Percentiles rank a stretch among this genome's conserved stretches.
These are phyloP conservation scores for Macrocentrus cingulum DNA, from an alignment of 1,140 invertebrate species.

Conservation along the genomic window DNA sequence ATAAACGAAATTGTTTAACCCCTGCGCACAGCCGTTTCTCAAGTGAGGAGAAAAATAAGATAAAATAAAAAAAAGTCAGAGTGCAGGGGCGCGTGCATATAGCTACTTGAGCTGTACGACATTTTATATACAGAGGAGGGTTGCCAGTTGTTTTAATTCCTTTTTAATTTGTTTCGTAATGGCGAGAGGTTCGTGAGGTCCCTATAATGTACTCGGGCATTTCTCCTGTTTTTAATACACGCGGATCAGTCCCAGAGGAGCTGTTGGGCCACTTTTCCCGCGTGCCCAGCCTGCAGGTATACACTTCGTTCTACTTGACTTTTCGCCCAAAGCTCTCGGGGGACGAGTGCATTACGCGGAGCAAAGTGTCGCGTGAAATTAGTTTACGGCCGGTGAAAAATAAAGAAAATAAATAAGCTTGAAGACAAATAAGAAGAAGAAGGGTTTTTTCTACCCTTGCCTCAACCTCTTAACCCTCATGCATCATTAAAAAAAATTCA, in stretches of 20 bases:
- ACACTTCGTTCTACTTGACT: background rate
- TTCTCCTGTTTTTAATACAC: slow-evolving; percentile 12
- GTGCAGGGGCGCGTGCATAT: too few species aligned
- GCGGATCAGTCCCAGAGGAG: slow-evolving; percentile 35
- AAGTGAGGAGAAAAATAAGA: too few species aligned
- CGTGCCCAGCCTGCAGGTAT: too few species aligned
- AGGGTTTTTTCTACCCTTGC: background rate
- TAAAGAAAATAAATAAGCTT: background rate
- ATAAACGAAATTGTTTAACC: too few species aligned
- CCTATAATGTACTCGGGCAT: slow-evolving; percentile 35
- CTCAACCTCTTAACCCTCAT: too few species aligned
- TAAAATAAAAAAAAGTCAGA: too few species aligned
- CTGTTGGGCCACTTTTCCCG: too few species aligned
- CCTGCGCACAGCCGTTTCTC: too few species aligned
- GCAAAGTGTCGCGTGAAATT: slow-evolving; percentile 46
- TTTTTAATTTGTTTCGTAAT: slow-evolving; percentile 52
- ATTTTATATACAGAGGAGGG: background rate
- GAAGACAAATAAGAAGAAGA: too few species aligned
- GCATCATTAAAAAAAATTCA: too few species aligned
- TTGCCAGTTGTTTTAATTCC: slow-evolving; percentile 46
- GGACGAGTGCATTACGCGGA: slow-evolving; percentile 42
- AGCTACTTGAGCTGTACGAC: slow-evolving; percentile 11
- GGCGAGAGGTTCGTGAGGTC: slow-evolving; percentile 34
- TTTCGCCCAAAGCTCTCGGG: slow-evolving; percentile 29
- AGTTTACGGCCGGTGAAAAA: slow-evolving; percentile 37